Evolutionary conservation across 2,113 vertebrate genomes (phyloP).

Genomic region (Aptenodytes patagonicus): DNA sequence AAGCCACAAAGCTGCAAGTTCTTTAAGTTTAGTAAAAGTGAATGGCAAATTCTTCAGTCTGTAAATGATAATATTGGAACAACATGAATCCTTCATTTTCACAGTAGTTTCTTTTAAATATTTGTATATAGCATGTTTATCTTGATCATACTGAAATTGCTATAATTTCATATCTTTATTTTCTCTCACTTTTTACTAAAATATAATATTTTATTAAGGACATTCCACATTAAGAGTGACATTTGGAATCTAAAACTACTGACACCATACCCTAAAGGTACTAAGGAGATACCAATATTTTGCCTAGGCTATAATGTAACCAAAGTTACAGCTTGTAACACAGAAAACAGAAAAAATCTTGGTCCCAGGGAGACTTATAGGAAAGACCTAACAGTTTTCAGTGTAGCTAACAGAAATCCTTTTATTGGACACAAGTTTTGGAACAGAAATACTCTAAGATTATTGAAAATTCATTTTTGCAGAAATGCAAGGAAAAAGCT

Average conservation of each 20-base stretch:
- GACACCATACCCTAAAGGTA: neutral
- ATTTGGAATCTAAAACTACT: neutral
- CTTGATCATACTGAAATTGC: neutral
- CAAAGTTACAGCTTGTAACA: neutral
- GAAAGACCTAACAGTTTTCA: neutral
- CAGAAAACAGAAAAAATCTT: neutral
- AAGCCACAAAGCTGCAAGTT: constrained; percentile 97
- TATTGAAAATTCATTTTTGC: neutral
- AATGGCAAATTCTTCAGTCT: constrained; percentile 98
- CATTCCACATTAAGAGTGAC: neutral
- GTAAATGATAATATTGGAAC: constrained; percentile 41
- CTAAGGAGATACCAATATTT: neutral
- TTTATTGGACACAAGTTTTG: neutral
- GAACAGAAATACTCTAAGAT: neutral
- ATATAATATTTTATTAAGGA: neutral
- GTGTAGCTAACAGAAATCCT: neutral
- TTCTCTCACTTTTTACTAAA: neutral
- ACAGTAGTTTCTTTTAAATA: neutral
- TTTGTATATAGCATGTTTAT: neutral
- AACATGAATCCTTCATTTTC: neutral
- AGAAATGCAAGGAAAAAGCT: neutral
- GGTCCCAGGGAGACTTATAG: neutral
- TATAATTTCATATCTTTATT: neutral
- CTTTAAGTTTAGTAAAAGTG: constrained; percentile 97
- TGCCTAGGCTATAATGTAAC: neutral